phyloP scores from a whole-genome alignment of 2,888 invertebrate genomes.

The Bhutanitis thaidina region DNA sequence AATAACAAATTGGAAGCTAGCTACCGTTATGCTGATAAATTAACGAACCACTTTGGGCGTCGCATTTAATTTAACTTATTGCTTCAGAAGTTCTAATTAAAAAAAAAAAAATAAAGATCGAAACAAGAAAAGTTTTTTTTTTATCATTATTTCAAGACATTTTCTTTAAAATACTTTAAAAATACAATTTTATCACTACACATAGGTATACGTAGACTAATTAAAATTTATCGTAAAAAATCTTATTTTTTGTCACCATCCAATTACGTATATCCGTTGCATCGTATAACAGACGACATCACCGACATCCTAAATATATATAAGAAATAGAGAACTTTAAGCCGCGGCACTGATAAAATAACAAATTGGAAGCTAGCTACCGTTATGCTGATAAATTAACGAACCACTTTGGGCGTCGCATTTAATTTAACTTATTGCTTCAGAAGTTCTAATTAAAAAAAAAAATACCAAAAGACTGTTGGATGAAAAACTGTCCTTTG shows the following conservation, averaged over 20 bases:
- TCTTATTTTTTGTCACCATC: slow-evolving; percentile 46
- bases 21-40: no score
- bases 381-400: no score
- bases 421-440: no score
- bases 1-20: neutral
- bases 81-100: slow-evolving; percentile 28
- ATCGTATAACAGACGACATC: slow-evolving; percentile 56
- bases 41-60: no score
- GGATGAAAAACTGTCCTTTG: no score
- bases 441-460: no score
- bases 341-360: neutral
- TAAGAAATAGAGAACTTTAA: slow-evolving; percentile 1
- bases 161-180: slow-evolving; percentile 39
- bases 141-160: slow-evolving; percentile 16
- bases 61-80: slow-evolving; percentile 33
- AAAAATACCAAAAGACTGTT: no score
- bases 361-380: neutral
- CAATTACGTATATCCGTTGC: slow-evolving; percentile 75
- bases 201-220: slow-evolving; percentile 28
- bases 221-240: slow-evolving; percentile 38
- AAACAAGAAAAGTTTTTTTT: slow-evolving; percentile 1
- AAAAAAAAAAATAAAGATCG: slow-evolving; percentile 26
- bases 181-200: slow-evolving; percentile 46
- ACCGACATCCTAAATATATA: slow-evolving; percentile 28
- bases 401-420: no score